Base-by-base conservation (phyloP, 2,888 invertebrate species). In the Phymatocera aterrima region DNA sequence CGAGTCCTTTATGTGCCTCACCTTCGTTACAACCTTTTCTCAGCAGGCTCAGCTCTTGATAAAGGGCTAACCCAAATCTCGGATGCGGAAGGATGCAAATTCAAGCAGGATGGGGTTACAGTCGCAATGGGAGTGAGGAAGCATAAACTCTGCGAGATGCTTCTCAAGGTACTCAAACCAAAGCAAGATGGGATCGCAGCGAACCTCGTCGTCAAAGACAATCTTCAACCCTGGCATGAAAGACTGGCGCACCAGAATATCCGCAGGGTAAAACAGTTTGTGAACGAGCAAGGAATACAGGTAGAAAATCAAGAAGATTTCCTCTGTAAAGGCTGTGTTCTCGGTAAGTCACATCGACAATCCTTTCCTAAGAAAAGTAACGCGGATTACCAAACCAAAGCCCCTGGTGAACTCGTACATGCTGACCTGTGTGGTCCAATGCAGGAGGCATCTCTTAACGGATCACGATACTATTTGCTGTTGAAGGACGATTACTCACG, bases 1-100 rank as follows among this genome's bases (percentile, higher is more conserved):
- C 57, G 77, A 0, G 82, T 82, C 0, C 21, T 80, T 0, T 79
- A 68, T 34, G 79, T 82, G 3, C 81, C 81, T 2, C 48, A 79
- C 12, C n/a, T 84, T 0, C 78, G 40, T 48, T 80, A 60, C 10
- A 84, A 84, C 57, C 40, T 80, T 40, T 79, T 82, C 37, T 83
- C 83, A 43, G 24, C 60, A 1, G 77, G 79, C 54, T 64, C 80
- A 18, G 81, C 79, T 8, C 46, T 82, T 0, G 81, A 84, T 24
- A 83, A 82, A 61, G 80, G 80, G 1, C 40, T 83, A 21, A 12
- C 51, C 6, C 80, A 80, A 15, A 37, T 80, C 51, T 82, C 83
- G 3, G 54, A 54, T 57, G 79, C 79, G 0, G 78, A 51, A 57
- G 61, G 54, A 18, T 81, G 81, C 43, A 31, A 79, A 57, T 57